Conservation (phyloP, 2,113 vertebrate species). For the Ranitomeya imitator region DNA sequence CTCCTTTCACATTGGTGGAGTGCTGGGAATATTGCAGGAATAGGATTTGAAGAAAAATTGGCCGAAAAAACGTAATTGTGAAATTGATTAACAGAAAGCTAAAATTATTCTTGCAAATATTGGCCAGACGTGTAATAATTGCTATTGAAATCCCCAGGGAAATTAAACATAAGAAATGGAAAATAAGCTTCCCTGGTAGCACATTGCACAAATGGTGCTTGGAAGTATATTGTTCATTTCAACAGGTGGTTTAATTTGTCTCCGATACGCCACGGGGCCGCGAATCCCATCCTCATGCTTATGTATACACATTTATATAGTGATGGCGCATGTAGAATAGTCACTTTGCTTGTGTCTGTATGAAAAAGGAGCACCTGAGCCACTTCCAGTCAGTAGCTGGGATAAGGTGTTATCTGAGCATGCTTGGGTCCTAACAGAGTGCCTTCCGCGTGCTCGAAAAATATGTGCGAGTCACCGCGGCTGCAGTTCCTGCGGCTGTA, state of each 20-base stretch:
- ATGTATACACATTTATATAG: slow-evolving; percentile 73
- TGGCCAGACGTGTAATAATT: slow-evolving; percentile 44
- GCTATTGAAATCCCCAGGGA: slow-evolving; percentile 36
- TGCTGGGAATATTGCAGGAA: slow-evolving; percentile 17
- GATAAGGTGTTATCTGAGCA: no score
- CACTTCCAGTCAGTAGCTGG: no score
- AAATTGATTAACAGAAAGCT: slow-evolving; percentile 41
- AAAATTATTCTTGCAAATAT: slow-evolving; percentile 46
- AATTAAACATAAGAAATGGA: slow-evolving; percentile 42
- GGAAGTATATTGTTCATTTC: slow-evolving; percentile 41
- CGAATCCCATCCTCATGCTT: slow-evolving; percentile 67
- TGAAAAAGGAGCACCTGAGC: no score
- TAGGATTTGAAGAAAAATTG: neutral
- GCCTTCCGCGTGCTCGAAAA: no score
- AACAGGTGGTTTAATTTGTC: slow-evolving; percentile 35
- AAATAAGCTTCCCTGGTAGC: slow-evolving; percentile 36
- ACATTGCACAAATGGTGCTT: neutral
- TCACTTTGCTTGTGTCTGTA: slow-evolving; percentile 62
- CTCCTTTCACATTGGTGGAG: neutral
- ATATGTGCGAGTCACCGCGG: no score
- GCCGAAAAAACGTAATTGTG: neutral
- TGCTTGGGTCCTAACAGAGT: no score
- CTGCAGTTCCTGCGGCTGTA: no score
- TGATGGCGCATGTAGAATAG: slow-evolving; percentile 60
- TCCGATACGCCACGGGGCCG: slow-evolving; percentile 67